Evolutionary conservation across 2,888 invertebrate genomes (phyloP).

Genomic region (Eupithecia insigniata): DNA sequence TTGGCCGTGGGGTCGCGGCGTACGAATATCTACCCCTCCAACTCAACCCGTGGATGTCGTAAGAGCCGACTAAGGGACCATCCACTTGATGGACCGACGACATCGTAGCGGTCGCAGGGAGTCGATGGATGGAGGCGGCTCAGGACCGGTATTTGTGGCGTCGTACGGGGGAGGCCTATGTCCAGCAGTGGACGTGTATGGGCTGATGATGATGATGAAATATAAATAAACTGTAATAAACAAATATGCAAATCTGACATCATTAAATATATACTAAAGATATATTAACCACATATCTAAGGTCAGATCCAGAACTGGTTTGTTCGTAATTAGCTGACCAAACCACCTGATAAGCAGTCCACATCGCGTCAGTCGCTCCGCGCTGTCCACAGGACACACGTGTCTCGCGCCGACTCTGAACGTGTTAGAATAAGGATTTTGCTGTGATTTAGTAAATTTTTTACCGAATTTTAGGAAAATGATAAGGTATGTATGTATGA

Average conservation of each 20-base stretch:
- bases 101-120: no score
- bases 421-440: not conserved
- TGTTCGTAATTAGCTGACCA: not conserved
- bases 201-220: not conserved
- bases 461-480: not conserved
- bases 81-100: no score
- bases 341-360: not conserved
- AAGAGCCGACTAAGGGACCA: no score
- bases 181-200: no score
- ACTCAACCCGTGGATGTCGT: no score
- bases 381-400: not conserved
- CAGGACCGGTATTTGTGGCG: no score
- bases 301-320: conserved; percentile 3
- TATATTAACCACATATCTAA: not conserved
- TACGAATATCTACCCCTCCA: no score
- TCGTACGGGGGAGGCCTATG: no score
- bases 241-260: not conserved
- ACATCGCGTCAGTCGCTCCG: not conserved
- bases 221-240: not conserved
- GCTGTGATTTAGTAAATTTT: not conserved
- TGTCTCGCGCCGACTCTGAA: not conserved
- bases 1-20: no score
- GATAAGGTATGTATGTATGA: not conserved
- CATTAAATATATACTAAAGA: not conserved
- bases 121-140: no score